Conservation (phyloP, 2,888 invertebrate genomes). For the Chelonus formosanus region DNA sequence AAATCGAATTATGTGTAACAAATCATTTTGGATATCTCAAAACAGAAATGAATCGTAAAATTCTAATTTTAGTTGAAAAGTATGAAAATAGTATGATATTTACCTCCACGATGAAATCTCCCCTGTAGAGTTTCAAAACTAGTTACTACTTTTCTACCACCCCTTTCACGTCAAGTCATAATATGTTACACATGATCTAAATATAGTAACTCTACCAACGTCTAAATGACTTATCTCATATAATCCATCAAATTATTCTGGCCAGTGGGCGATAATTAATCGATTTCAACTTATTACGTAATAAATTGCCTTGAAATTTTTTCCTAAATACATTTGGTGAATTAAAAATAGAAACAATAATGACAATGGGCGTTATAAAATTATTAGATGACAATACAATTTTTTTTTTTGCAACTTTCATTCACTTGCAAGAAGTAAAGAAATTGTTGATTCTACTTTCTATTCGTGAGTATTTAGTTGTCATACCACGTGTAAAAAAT, state of each 20-base stretch:
- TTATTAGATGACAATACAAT: background rate
- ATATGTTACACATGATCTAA: too few species aligned
- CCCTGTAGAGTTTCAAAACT: constrained; percentile 11
- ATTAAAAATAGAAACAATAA: too few species aligned
- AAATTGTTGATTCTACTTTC: constrained; percentile 17
- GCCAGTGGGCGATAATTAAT: too few species aligned
- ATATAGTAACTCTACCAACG: too few species aligned
- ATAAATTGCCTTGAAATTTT: too few species aligned
- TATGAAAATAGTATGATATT: constrained; percentile 18
- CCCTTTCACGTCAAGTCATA: too few species aligned
- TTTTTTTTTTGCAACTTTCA: constrained; percentile 3
- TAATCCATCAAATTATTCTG: too few species aligned
- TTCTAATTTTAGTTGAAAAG: constrained; percentile 1
- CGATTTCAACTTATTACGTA: too few species aligned
- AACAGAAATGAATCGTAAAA: background rate
- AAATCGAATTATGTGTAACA: too few species aligned
- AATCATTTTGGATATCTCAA: background rate
- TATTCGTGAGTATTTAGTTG: constrained; percentile 11
- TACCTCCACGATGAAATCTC: constrained; percentile 24
- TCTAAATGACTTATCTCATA: too few species aligned
- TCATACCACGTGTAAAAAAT: constrained; percentile 7
- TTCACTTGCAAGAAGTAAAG: background rate
- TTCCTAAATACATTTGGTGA: too few species aligned
- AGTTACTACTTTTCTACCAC: background rate
- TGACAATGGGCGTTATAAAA: too few species aligned